Evolutionary conservation across 2,888 invertebrate species (phyloP), one percentile per base, ranked within the genome.

Genomic region (Tinea pellionella): DNA sequence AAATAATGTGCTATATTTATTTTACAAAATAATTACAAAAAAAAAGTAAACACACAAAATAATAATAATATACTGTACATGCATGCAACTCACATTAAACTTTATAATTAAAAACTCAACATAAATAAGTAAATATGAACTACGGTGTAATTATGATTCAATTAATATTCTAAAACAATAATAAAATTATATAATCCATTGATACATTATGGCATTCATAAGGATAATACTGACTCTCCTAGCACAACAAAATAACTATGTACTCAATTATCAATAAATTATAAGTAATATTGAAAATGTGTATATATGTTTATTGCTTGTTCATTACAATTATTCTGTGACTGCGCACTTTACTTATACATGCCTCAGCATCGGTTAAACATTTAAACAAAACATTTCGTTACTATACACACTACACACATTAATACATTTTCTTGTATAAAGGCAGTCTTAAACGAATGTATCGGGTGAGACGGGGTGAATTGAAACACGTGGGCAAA

Each of bases 1-100:
- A 87, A 87, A 87, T 87, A 87, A 85, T 80, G 87, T 86, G 85
- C 87, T 86, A 85, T 87, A 82, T 86, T 87, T 83, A 86, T 78
- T 78, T 80, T 86, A 86, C 85, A 87, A 87, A 85, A 84, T 85
- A 84, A 85, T 84, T 84, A 85, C 82, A 85, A 83, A 84, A 77
- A 81, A 84, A 77, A 81, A 84, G 69, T 80, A 75, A 78, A 81
- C 84, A 85, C 86, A 80, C 85, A 78, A 77, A 77, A 77, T 24
- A 74, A 71, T 76, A 77, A 77, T 24, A 74, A 71, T 76, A 77
- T 69, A 78, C 85, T 86, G 83, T 86, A 87, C 86, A 86, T 75
- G 79, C 84, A 80, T 83, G 83, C 81, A 74, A 74, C 74, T 79
- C 73, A 75, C 70, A 77, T 75, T 70, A 69, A 47, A 68, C 66